phyloP scores from a whole-genome alignment of 2,113 vertebrate species.

The Antechinus flavipes region DNA sequence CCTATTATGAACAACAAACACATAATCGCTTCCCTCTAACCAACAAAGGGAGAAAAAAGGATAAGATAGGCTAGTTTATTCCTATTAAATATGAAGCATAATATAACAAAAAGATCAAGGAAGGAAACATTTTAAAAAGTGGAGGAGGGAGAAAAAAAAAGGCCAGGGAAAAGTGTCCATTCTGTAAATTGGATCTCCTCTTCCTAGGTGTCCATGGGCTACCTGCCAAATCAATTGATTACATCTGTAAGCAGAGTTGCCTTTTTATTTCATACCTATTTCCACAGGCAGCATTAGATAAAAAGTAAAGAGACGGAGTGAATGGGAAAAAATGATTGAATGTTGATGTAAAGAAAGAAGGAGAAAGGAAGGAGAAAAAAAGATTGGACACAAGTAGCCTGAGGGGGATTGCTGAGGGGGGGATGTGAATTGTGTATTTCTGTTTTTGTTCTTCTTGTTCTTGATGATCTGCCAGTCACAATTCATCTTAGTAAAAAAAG shows the following conservation, averaged over 20 bases:
- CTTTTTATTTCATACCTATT: slow-evolving; percentile 90
- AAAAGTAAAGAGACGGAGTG: slow-evolving; percentile 75
- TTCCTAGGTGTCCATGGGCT: slow-evolving; percentile 73
- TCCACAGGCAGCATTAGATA: slow-evolving; percentile 80
- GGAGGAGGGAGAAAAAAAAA: not conserved
- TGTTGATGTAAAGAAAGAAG: slow-evolving; percentile 18
- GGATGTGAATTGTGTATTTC: rapidly evolving
- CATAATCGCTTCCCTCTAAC: not conserved
- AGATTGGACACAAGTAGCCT: rapidly evolving
- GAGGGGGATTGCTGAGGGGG: rapidly evolving
- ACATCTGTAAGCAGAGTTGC: slow-evolving; percentile 83
- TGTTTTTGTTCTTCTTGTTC: not conserved
- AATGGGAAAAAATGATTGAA: slow-evolving; percentile 71
- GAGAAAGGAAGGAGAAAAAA: not conserved
- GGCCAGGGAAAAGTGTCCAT: not conserved
- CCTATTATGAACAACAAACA: not conserved
- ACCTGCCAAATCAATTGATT: slow-evolving; percentile 86
- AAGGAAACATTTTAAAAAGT: not conserved
- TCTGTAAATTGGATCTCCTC: slow-evolving; percentile 74
- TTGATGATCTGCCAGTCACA: not conserved
- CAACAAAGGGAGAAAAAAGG: not conserved
- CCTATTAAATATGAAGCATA: slow-evolving; percentile 70
- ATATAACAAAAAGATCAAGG: slow-evolving; percentile 76
- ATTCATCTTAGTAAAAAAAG: rapidly evolving
- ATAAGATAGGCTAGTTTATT: slow-evolving; percentile 54